A percentile compares a stretch with the other conserved stretches of the same genome.
These are phyloP conservation scores for Gobio gobio DNA, from an alignment of 2,113 vertebrate species.

Conservation along the genomic window DNA sequence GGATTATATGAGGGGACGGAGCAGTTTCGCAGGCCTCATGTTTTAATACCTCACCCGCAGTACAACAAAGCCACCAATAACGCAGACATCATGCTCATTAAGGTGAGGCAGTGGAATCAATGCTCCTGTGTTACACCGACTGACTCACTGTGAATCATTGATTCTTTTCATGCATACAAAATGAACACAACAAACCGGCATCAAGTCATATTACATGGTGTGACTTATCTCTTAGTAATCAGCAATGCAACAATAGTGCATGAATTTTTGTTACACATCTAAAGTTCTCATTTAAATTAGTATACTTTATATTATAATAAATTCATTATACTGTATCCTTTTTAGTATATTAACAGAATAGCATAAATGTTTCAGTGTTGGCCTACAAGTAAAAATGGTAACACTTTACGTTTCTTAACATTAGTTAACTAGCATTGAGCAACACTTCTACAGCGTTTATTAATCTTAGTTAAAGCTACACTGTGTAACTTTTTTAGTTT, in stretches of 20 bases:
- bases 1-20: constrained; percentile 80
- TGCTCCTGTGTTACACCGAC: constrained; percentile 13
- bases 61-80: constrained; percentile 72
- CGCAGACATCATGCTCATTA: constrained; percentile 83
- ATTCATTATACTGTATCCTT: background rate
- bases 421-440: background rate
- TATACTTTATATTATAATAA: background rate
- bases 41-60: constrained; percentile 76
- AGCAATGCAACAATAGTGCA: background rate
- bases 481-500: too few species aligned
- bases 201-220: background rate
- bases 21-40: constrained; percentile 72
- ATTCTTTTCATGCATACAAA: constrained; percentile 22
- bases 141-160: constrained; percentile 5
- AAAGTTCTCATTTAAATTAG: background rate
- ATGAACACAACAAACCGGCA: background rate
- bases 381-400: background rate
- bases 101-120: constrained; percentile 67
- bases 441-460: background rate
- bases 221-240: background rate
- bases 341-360: background rate
- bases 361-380: background rate
- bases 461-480: background rate
- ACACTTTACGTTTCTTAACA: background rate
- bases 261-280: background rate